phyloP scores from a whole-genome alignment of 1,140 invertebrate genomes.

The Adelges cooleyi region DNA sequence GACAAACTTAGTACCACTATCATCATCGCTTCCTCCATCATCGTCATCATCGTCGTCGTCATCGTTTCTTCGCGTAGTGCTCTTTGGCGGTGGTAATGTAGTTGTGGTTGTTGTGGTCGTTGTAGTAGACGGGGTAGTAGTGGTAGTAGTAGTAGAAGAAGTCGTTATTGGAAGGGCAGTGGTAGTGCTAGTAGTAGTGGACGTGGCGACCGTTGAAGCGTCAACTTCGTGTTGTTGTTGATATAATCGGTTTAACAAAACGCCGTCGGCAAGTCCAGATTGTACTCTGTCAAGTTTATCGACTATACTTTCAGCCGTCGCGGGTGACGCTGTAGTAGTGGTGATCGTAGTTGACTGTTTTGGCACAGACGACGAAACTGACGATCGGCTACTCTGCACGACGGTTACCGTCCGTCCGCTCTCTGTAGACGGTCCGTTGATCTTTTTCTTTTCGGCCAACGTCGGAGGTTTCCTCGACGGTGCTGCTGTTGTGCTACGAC shows the following conservation, averaged over 20 bases:
- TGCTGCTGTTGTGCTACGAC: too few relatives aligned
- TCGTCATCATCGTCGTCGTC: constrained; percentile 41
- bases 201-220: too few relatives aligned
- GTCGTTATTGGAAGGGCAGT: constrained; percentile 35
- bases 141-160: constrained; percentile 30
- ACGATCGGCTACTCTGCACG: too few relatives aligned
- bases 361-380: neutral
- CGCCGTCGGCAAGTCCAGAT: constrained; percentile 63
- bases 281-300: constrained; percentile 72
- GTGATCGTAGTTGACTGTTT: neutral
- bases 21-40: constrained; percentile 32
- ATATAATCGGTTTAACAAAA: constrained; percentile 51
- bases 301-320: constrained; percentile 49
- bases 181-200: constrained; percentile 34
- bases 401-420: too few relatives aligned
- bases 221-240: constrained; percentile 17
- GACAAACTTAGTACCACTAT: constrained; percentile 37
- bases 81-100: constrained; percentile 34
- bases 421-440: neutral
- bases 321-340: neutral
- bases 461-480: neutral
- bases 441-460: neutral
- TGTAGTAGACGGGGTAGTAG: constrained; percentile 34
- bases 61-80: constrained; percentile 30
- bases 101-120: constrained; percentile 31